A percentile compares a stretch with the other conserved stretches of the same genome.
Evolutionary conservation across 2,888 invertebrate species (phyloP).

Genomic region (Conops quadrifasciatus): DNA sequence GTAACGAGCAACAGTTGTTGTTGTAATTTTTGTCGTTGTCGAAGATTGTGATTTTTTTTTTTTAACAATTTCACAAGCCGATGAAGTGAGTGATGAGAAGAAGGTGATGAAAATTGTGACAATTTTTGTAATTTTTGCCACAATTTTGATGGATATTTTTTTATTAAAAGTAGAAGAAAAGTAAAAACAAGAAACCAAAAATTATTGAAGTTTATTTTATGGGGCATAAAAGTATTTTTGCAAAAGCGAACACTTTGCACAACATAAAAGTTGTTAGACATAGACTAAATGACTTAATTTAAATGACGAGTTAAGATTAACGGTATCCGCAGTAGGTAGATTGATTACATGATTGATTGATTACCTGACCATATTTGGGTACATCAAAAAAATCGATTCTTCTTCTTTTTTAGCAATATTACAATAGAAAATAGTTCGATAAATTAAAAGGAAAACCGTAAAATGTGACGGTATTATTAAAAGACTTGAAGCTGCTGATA

Average conservation of each 20-base stretch:
- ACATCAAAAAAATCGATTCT: too few species aligned
- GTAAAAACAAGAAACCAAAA: constrained; percentile 22
- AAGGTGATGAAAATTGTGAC: not conserved
- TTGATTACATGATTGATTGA: constrained; percentile 16
- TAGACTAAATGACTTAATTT: constrained; percentile 14
- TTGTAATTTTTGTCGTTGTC: constrained; percentile 1
- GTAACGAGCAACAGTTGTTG: not conserved
- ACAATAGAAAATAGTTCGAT: too few species aligned
- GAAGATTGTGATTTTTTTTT: constrained; percentile 7
- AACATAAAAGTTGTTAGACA: constrained; percentile 4
- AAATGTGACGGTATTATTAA: too few species aligned
- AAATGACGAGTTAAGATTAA: constrained; percentile 11
- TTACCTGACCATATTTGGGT: too few species aligned
- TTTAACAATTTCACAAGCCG: not conserved
- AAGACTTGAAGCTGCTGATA: too few species aligned
- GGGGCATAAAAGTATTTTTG: not conserved
- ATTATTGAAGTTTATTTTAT: constrained; percentile 15
- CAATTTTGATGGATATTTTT: constrained; percentile 1
- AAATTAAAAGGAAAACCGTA: too few species aligned
- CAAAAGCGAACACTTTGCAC: constrained; percentile 21
- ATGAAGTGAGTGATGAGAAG: constrained; percentile 5
- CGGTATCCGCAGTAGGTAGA: constrained; percentile 19
- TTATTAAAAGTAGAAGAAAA: constrained; percentile 28
- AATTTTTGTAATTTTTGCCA: not conserved
- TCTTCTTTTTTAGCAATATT: not conserved